phyloP scores from a whole-genome alignment of 2,797 vertebrate species.

The Rachycentron canadum region DNA sequence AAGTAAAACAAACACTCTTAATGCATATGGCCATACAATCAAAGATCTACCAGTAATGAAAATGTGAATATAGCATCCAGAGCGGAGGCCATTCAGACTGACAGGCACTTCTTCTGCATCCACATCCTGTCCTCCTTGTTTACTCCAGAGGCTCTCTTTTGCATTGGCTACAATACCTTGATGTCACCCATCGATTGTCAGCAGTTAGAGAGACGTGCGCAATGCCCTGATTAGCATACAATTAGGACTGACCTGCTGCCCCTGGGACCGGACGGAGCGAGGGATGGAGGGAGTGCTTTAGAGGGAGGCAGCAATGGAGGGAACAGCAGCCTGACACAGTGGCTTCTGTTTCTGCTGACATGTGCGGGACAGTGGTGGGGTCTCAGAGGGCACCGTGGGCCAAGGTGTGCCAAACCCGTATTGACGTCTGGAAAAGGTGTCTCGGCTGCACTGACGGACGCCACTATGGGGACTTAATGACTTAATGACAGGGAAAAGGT shows the following conservation, averaged over 20 bases:
- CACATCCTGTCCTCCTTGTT: constrained; percentile 73
- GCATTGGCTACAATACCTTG: constrained; percentile 80
- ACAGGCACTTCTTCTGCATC: constrained; percentile 56
- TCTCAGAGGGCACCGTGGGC: constrained; percentile 78
- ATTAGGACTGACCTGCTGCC: constrained; percentile 84
- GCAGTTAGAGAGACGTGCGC: constrained; percentile 79
- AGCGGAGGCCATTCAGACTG: constrained; percentile 40
- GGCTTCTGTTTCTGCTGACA: constrained; percentile 84
- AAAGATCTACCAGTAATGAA: constrained; percentile 10
- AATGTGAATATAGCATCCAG: constrained; percentile 13
- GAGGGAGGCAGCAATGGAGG: constrained; percentile 46
- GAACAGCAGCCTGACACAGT: constrained; percentile 72
- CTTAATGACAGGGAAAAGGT: constrained; percentile 45
- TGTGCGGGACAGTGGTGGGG: constrained; percentile 69
- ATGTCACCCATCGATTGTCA: constrained; percentile 83
- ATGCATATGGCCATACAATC: constrained; percentile 16
- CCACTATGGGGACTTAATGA: constrained; percentile 77
- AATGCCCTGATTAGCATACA: constrained; percentile 85
- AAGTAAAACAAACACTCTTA: constrained; percentile 3
- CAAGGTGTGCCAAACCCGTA: constrained; percentile 83
- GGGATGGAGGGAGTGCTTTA: constrained; percentile 70
- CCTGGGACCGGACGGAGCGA: constrained; percentile 73
- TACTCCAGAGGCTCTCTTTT: constrained; percentile 76
- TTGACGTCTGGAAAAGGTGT: constrained; percentile 79
- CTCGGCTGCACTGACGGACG: constrained; percentile 70